These are phyloP conservation scores for Ptiloglossa arizonensis DNA, from an alignment of 1,140 invertebrate genomes.

Conservation along the genomic window DNA sequence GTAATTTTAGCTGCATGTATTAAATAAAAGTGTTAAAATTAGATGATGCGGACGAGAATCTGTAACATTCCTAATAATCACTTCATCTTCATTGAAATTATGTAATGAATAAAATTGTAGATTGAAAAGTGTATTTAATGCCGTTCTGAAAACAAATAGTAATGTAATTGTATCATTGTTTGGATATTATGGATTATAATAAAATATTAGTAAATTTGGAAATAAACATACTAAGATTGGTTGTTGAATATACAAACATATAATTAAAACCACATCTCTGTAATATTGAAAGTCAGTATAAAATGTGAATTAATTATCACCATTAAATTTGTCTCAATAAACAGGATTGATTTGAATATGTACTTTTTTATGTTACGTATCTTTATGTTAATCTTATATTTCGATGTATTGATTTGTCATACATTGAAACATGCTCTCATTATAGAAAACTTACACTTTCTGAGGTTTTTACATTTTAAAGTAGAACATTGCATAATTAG, in stretches of 20 bases:
- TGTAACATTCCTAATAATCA: conserved; percentile 58
- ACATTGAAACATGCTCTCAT: background rate
- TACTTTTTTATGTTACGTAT: conserved; percentile 6
- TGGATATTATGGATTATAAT: conserved; percentile 72
- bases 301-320: conserved; percentile 16
- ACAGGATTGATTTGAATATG: conserved; percentile 3
- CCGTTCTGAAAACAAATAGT: conserved; percentile 63
- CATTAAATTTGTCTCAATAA: conserved; percentile 41
- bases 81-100: conserved; percentile 60
- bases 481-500: background rate
- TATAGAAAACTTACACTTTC: background rate
- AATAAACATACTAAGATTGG: conserved; percentile 54
- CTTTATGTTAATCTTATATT: conserved; percentile 15
- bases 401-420: background rate
- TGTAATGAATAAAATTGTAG: conserved; percentile 57
- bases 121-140: conserved; percentile 61
- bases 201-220: conserved; percentile 66
- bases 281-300: conserved; percentile 34
- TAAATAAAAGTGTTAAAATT: conserved; percentile 50
- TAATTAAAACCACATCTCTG: conserved; percentile 1
- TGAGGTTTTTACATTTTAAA: background rate
- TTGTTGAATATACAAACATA: conserved; percentile 62
- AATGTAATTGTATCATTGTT: conserved; percentile 72
- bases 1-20: conserved; percentile 52
- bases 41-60: conserved; percentile 38